Base-by-base conservation (phyloP, 2,888 invertebrate species). In the Leuctra nigra region DNA sequence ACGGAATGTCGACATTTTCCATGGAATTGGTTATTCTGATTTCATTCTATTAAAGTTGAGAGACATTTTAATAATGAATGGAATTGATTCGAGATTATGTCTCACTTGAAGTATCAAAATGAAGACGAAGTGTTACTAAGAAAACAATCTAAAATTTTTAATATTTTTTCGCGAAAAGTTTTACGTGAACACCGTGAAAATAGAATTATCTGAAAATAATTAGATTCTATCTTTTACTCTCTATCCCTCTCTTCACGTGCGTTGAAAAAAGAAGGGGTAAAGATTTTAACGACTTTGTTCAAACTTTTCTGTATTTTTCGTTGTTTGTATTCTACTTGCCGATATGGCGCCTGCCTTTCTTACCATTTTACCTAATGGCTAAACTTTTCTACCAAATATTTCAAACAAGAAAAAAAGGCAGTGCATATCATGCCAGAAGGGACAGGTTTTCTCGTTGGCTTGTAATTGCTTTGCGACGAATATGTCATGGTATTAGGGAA, bases 171-270 rank as follows among this genome's bases (percentile, higher is more conserved):
- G 6, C 16, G 33, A 13, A 25, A 29, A 14, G 4, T 16, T 48
- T 47, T 16, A 14, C 20, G n/a, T n/a, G 29, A 48, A 14, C 29
- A 20, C 4, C 22, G 33, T 33, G 35, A 33, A 22, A 50, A 33
- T 18, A 50, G 33, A 50, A 35, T 50, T 33, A 50, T 50, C 50
- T 20, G 20, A 35, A 50, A 50, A 35, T 50, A 50, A 50, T 35
- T 16, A 35, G 33, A 35, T n/a, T 23, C 48, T 29, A 25, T 48
- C 48, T 48, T 13, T 29, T 20, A 6, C 33, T 48, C 29, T 38
- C 38, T 6, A 6, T 38, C 38, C n/a, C 38, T 9, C 38, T 38
- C 38, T 6, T n/a, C 38, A 9, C 16, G 7, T 38, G n/a, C n/a
- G n/a, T n/a, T n/a, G n/a, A n/a, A n/a, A n/a, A n/a, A n/a, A n/a